Evolutionary conservation across 1,140 invertebrate genomes (phyloP).

Genomic region (Microplitis mediator): DNA sequence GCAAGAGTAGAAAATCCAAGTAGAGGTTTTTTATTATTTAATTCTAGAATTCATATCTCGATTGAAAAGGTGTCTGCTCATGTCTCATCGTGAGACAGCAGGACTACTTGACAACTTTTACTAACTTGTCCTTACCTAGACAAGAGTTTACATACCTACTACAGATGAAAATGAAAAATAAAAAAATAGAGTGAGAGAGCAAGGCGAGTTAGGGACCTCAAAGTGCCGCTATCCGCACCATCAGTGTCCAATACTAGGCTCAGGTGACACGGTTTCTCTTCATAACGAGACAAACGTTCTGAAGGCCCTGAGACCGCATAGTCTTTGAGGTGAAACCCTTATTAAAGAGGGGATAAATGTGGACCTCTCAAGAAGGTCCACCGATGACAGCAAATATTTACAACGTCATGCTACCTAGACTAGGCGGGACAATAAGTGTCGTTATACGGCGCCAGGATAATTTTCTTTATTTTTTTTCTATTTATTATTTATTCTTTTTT

Average conservation of each 20-base stretch:
- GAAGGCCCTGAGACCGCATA: neutral
- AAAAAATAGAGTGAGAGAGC: neutral
- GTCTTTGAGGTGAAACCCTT: constrained; percentile 18
- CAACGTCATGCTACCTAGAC: constrained; percentile 47
- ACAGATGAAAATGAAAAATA: neutral
- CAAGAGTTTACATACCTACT: neutral
- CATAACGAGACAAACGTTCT: neutral
- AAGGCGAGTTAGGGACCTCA: constrained; percentile 22
- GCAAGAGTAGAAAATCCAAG: too few species aligned
- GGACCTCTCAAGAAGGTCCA: constrained; percentile 20
- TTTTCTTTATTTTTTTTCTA: neutral
- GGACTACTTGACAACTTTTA: too few species aligned
- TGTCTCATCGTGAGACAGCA: neutral
- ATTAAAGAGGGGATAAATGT: constrained; percentile 31
- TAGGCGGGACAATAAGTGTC: constrained; percentile 31
- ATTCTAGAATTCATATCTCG: neutral
- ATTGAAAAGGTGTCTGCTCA: neutral
- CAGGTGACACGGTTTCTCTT: constrained; percentile 46
- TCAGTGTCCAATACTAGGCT: constrained; percentile 52
- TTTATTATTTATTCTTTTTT: constrained; percentile 23
- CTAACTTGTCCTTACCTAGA: too few species aligned
- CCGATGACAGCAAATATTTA: constrained; percentile 56
- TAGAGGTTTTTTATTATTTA: neutral
- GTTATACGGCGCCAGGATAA: constrained; percentile 28
- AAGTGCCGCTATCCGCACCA: constrained; percentile 49